Base-by-base conservation (phyloP, 2,888 invertebrate species). In the Matsumyia berberina region DNA sequence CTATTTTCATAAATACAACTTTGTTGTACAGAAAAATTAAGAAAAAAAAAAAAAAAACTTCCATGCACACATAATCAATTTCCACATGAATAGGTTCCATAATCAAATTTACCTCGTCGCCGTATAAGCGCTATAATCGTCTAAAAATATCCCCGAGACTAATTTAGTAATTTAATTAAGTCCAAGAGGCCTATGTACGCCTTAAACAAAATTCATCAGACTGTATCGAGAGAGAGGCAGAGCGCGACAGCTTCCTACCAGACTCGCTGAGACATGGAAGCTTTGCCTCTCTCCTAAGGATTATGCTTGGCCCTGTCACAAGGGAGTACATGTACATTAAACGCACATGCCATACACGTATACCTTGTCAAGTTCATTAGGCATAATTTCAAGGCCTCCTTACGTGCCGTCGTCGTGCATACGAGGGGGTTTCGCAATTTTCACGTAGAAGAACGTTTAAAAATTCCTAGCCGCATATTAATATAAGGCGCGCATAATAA, bases 281-380 rank as follows among this genome's bases (percentile, higher is more conserved):
- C 4, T 24, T 24, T 24, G 4, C 4, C 4, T 4, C 24, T 9
- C 29, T n/a, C 46, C 15, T 8, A 49, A 57, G 44, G 57, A 57
- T 67, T 67, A 67, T 31, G 39, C 53, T 53, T 29, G 31, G 37
- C 29, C 51, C 5, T 53, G 39, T 49, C 64, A 49, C 12, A 5
- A 17, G 4, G 12, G 17, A 35, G 12, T 33, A 64, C 11, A 12
- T 19, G 35, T 31, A 15, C 51, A 51, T 29, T 37, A 12, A 42
- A 24, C 24, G 29, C 57, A 57, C 11, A 37, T 24, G 51, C 24
- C 17, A 8, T 19, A 66, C 31, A 5, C 51, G 17, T 39, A 42
- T n/a, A 33, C 31, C n/a, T 57, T 69, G 57, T 57, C 69, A 69
- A 69, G 69, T 70, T 70, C 70, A 58, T 58, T 58, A 46, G 46